These are phyloP conservation scores for Melanotaenia maccullochi DNA, from an alignment of 2,797 vertebrate species.

Conservation along the genomic window DNA sequence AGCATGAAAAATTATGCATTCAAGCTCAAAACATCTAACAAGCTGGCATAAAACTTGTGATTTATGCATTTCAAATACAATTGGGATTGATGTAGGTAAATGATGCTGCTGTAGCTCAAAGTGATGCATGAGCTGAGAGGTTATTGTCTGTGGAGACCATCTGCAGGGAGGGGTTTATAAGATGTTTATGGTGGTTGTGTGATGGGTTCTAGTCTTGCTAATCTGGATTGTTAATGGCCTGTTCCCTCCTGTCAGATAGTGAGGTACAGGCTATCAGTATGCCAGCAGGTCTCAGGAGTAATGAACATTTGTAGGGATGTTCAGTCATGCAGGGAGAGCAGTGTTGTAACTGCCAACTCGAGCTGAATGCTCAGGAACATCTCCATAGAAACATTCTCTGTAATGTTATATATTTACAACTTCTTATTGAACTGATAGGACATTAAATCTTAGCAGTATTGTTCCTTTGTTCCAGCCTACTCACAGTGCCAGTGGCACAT, in stretches of 20 bases:
- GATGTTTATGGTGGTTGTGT: constrained; percentile 41
- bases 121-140: constrained; percentile 18
- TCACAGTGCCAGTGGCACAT: neutral
- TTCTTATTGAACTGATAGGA: constrained; percentile 26
- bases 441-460: constrained; percentile 18
- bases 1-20: constrained; percentile 37
- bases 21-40: constrained; percentile 35
- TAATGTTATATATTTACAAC: constrained; percentile 40
- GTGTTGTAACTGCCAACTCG: constrained; percentile 25
- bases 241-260: constrained; percentile 63
- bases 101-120: constrained; percentile 17
- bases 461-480: constrained; percentile 11
- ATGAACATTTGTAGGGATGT: constrained; percentile 45
- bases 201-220: constrained; percentile 46
- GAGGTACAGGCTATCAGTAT: constrained; percentile 41
- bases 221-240: constrained; percentile 68
- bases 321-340: constrained; percentile 41
- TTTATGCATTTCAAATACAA: constrained; percentile 47
- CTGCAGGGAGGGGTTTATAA: constrained; percentile 36
- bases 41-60: constrained; percentile 29
- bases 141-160: constrained; percentile 22
- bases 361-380: constrained; percentile 32
- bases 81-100: constrained; percentile 27
- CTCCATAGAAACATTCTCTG: constrained; percentile 60
- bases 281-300: constrained; percentile 38